phyloP scores from a whole-genome alignment of 2,888 invertebrate species.

The Melanophora roralis region DNA sequence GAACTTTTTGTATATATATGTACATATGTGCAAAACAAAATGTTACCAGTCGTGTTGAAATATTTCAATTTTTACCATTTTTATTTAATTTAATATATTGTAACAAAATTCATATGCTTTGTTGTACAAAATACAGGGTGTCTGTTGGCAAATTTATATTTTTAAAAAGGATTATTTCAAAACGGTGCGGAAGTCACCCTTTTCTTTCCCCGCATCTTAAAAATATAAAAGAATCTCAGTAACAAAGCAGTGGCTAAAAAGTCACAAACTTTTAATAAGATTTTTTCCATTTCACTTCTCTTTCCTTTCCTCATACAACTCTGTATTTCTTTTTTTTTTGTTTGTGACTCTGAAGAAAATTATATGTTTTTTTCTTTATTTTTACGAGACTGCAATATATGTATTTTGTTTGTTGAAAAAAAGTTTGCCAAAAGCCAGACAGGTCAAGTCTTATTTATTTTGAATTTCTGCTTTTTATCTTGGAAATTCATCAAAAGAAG shows the following conservation, averaged over 20 bases:
- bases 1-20: neutral
- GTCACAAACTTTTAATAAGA: slow-evolving; percentile 51
- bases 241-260: slow-evolving; percentile 23
- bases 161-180: too few species aligned
- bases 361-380: slow-evolving; percentile 38
- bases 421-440: slow-evolving; percentile 48
- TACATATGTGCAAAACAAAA: neutral
- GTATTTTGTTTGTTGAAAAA: slow-evolving; percentile 16
- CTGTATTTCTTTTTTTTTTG: neutral
- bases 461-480: slow-evolving; percentile 52
- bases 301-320: neutral
- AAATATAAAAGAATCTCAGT: neutral
- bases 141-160: too few species aligned
- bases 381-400: slow-evolving; percentile 21
- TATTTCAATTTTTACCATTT: too few species aligned
- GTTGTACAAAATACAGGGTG: too few species aligned
- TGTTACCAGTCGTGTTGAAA: neutral
- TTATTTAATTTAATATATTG: neutral
- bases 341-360: slow-evolving; percentile 26
- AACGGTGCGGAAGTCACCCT: too few species aligned
- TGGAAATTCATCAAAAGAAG: slow-evolving; percentile 52
- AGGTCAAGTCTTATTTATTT: slow-evolving; percentile 57
- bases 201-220: too few species aligned
- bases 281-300: slow-evolving; percentile 1
- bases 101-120: neutral